Base-by-base conservation (phyloP, 2,113 vertebrate genomes). In the Phalacrocorax carbo region DNA sequence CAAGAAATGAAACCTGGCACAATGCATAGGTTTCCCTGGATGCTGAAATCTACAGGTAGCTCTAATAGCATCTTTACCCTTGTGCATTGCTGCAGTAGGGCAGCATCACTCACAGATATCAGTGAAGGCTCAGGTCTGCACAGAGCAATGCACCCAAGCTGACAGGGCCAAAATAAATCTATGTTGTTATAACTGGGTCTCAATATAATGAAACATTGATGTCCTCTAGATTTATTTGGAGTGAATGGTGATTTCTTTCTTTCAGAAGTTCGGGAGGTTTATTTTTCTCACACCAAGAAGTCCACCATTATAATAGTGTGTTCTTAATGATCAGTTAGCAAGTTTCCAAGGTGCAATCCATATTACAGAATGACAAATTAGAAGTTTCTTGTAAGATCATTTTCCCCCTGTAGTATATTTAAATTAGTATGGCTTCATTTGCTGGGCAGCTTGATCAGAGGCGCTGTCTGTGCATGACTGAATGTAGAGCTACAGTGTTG, bases 401-500 rank as follows among this genome's bases (percentile, higher is more conserved):
- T 94, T 86, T 69, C 66, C 36, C 70, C 14, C 76, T 92, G 58
- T 68, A 58, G 60, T 71, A 54, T 23, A 58, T 83, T 92, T 96
- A 85, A 96, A 91, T 91, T 90, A 92, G 42, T 36, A 42, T 36
- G 73, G 48, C 38, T 96, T 94, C 79, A 77, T 96, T 96, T 96
- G 86, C 83, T 62, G 80, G 90, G 88, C 66, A 81, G 58, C 84
- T 93, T 94, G 79, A 85, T 84, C 84, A 92, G 82, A 92, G 15
- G 15, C 78, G 81, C 79, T 77, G 79, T 86, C 81, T 95, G 86
- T n/a, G 42, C 54, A 58, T 13, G 32, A 95, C 34, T 71, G 88
- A 92, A 70, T 71, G 26, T 51, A 61, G 58, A 86, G 80, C 51
- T 93, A 13, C 5, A 2, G 70, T 93, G 73, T 57, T 96, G 92